Conservation (phyloP, 2,888 invertebrate genomes). For the Cactoblastis cactorum region DNA sequence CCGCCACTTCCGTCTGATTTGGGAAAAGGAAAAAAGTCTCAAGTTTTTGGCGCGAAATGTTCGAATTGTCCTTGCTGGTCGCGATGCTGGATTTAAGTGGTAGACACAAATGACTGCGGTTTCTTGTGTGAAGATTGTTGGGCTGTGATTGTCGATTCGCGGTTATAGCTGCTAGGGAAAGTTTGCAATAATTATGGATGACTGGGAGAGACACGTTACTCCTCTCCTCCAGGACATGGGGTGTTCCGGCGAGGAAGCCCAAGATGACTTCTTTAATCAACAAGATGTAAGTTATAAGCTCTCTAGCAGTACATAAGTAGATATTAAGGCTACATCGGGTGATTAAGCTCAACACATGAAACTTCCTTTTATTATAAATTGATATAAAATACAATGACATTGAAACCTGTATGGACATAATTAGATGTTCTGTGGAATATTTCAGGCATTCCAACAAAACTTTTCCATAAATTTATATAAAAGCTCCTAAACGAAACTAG, state of each 20-base stretch:
- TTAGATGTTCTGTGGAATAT: no score
- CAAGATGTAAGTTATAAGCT: constrained; percentile 74
- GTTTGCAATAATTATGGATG: constrained; percentile 68
- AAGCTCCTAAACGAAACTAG: no score
- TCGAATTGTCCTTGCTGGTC: constrained; percentile 31
- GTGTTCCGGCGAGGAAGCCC: constrained; percentile 73
- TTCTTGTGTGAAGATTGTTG: constrained; percentile 53
- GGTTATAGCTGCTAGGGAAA: constrained; percentile 39
- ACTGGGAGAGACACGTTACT: constrained; percentile 81
- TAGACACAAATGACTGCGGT: constrained; percentile 46
- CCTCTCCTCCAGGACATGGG: constrained; percentile 80
- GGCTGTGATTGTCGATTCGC: constrained; percentile 54
- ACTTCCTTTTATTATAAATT: no score
- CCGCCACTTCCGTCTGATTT: constrained; percentile 56
- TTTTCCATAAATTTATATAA: no score
- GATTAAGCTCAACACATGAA: not conserved
- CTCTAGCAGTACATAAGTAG: constrained; percentile 13
- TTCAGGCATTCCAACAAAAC: no score
- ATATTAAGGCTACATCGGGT: not conserved
- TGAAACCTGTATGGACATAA: no score
- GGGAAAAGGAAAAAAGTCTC: constrained; percentile 44
- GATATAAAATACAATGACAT: no score
- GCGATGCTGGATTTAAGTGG: constrained; percentile 42
- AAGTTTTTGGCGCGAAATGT: constrained; percentile 77
- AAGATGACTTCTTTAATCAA: constrained; percentile 79